Base-by-base conservation (phyloP, 53 echinoderm and acorn worm species). In the Luidia sarsii region DNA sequence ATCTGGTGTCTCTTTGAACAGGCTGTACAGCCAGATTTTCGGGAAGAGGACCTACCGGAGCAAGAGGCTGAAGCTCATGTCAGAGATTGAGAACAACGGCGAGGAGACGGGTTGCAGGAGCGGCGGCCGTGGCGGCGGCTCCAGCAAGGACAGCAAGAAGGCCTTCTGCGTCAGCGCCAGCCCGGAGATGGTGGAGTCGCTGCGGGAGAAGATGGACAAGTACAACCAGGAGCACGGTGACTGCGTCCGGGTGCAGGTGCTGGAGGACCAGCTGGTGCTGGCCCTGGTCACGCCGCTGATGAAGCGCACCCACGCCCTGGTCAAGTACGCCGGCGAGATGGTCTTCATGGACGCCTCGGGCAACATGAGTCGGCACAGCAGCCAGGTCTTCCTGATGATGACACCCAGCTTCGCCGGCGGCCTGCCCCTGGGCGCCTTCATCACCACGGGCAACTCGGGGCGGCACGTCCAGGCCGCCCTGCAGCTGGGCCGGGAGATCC, bases 361-460 rank as follows among this genome's bases (percentile, higher is more conserved):
- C 10, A 60, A 49, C 24, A 77, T 85, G 64, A 63, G 71, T 51
- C 39, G 51, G 20, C 68, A 83, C 50, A 67, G 33, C 43, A 62
- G 61, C 48, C 79, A 70, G 16, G 61, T 89, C 13, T 85, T 69
- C 65, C 19, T 89, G 67, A 66, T 82, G 67, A 82, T 82, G 82
- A 82, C 82, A 18, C 84, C 85, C 49, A 89, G 84, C 60, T 79
- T 69, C 50, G 89, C 80, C 0, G 89, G 89, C 39, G 89, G 89
- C 51, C 65, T 89, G 33, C 89, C 89, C 7, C 39, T 87, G 2
- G 89, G 89, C 21, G 75, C 75, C 52, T 80, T 70, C 63, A 79
- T 89, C 27, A 79, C 68, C 30, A 84, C 85, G 10, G 28, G 37
- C 3, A 80, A 89, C 30, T 87, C 87, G 6, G 65, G 35, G 15